Conservation (phyloP, 1,140 invertebrate genomes). For the Oreohelix idahoensis region DNA sequence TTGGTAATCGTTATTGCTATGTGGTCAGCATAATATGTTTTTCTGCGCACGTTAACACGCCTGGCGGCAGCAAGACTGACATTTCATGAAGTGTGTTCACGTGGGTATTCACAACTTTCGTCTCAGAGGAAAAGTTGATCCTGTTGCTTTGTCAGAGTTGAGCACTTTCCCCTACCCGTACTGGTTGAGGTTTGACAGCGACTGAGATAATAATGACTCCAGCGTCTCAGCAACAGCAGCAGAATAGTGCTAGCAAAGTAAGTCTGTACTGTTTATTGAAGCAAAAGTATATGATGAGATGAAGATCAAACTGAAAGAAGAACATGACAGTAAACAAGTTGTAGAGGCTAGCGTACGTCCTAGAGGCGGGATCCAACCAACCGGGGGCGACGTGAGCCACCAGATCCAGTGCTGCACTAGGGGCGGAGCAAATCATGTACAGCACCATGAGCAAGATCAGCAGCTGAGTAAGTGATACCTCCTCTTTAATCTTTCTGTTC, state of each 20-base stretch:
- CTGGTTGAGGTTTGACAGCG: too few species aligned
- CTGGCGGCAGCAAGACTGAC: too few species aligned
- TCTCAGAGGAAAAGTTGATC: too few species aligned
- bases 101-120: too few species aligned
- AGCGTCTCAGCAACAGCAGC: conserved; percentile 65
- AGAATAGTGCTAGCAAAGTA: conserved; percentile 60
- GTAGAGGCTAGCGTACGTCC: conserved; percentile 57
- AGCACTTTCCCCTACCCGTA: too few species aligned
- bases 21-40: too few species aligned
- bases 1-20: too few species aligned
- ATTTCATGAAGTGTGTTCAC: too few species aligned
- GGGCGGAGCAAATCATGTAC: conserved; percentile 64
- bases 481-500: conserved; percentile 61
- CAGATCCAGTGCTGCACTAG: conserved; percentile 56
- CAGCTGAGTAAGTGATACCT: conserved; percentile 60
- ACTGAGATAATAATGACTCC: too few species aligned
- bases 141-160: too few species aligned
- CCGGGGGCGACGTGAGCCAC: conserved; percentile 51
- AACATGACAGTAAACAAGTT: conserved; percentile 64
- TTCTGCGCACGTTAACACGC: too few species aligned
- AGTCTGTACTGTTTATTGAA: conserved; percentile 66
- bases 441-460: conserved; percentile 57
- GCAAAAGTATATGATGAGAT: conserved; percentile 66
- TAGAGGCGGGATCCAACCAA: conserved; percentile 48
- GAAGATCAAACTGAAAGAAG: conserved; percentile 63